phyloP scores from a whole-genome alignment of 1,140 invertebrate genomes.

The Portunus trituberculatus region DNA sequence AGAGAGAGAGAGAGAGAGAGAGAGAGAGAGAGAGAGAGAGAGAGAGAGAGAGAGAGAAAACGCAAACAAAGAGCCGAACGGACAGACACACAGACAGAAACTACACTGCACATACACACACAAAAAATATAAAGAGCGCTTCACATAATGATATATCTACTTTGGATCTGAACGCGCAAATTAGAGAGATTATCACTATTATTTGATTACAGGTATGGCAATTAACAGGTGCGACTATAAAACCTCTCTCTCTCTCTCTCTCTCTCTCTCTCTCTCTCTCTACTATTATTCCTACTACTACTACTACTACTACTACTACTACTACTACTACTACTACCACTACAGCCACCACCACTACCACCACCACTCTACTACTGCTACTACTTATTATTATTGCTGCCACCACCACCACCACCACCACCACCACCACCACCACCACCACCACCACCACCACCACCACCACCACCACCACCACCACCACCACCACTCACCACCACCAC shows the following conservation, averaged over 20 bases:
- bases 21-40: too few relatives aligned
- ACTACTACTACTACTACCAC: background rate
- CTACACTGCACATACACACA: too few relatives aligned
- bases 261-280: conserved; percentile 29
- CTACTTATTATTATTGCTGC: background rate
- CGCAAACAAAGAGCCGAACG: background rate
- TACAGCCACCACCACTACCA: background rate
- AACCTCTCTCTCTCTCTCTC: background rate
- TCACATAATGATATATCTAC: too few relatives aligned
- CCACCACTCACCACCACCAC: background rate
- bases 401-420: background rate
- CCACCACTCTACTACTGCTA: background rate
- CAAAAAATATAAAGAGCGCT: too few relatives aligned
- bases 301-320: background rate
- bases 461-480: conserved; percentile 15
- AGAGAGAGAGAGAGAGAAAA: background rate
- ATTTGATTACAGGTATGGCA: too few relatives aligned
- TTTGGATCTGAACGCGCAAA: too few relatives aligned
- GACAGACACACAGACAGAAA: background rate
- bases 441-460: background rate
- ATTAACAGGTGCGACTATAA: too few relatives aligned
- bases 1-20: too few relatives aligned
- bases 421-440: background rate
- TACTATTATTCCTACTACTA: too few relatives aligned
- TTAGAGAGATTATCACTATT: too few relatives aligned